Percentiles rank a stretch among this genome's conserved stretches.
Conservation (phyloP, 2,888 invertebrate species). For the Callimorpha dominula region DNA sequence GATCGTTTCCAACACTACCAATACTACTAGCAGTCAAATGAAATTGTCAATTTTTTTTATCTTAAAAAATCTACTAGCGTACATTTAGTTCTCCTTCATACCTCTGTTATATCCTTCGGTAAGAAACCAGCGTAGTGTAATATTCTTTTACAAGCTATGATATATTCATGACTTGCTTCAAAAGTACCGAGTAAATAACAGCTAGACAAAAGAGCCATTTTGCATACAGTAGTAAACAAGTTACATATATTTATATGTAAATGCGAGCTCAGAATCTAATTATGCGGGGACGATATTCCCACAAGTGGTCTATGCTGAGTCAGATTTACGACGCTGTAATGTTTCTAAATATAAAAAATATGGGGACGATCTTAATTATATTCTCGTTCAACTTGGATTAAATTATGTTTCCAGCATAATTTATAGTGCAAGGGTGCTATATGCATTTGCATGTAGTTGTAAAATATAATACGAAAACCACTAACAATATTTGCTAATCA, state of each 20-base stretch:
- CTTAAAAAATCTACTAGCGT: background rate
- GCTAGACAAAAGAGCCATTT: slow-evolving; percentile 33
- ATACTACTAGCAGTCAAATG: too few relatives aligned
- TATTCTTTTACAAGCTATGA: background rate
- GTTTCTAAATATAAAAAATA: slow-evolving; percentile 1
- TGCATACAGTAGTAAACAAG: slow-evolving; percentile 16
- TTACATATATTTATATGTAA: slow-evolving; percentile 8
- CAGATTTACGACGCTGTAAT: slow-evolving; percentile 6
- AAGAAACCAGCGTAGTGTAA: slow-evolving; percentile 2
- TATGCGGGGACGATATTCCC: slow-evolving; percentile 46
- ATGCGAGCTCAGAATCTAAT: slow-evolving; percentile 39
- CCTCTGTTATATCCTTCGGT: background rate
- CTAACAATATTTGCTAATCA: too few relatives aligned
- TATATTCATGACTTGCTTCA: slow-evolving; percentile 17
- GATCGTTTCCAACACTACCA: too few relatives aligned
- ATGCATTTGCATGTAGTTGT: too few relatives aligned
- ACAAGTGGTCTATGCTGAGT: slow-evolving; percentile 27
- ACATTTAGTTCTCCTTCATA: background rate
- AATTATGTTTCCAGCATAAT: background rate
- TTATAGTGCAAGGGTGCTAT: background rate
- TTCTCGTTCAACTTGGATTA: background rate
- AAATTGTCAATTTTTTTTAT: too few relatives aligned
- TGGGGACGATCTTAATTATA: background rate
- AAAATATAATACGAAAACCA: too few relatives aligned
- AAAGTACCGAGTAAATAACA: slow-evolving; percentile 16